These are phyloP conservation scores for Eulithis testata DNA, from an alignment of 2,888 invertebrate species.

Conservation along the genomic window DNA sequence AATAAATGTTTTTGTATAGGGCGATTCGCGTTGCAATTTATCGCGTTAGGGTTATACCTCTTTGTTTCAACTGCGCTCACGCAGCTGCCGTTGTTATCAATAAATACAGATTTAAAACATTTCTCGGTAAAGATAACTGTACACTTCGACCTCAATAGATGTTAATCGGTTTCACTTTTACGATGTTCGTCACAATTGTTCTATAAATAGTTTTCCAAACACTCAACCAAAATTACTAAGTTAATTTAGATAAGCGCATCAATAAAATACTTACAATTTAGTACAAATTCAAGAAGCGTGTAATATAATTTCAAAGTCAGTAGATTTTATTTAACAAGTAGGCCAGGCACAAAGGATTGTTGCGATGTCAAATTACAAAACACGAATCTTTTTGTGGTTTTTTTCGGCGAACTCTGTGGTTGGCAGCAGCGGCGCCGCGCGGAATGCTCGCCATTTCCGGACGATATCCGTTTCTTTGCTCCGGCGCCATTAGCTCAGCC, in stretches of 20 bases:
- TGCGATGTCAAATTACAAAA: conserved; percentile 40
- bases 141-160: conserved; percentile 53
- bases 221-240: conserved; percentile 30
- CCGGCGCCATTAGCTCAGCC: conserved; percentile 57
- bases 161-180: conserved; percentile 45
- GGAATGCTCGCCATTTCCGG: conserved; percentile 83
- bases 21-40: conserved; percentile 65
- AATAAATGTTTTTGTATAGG: conserved; percentile 52
- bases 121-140: conserved; percentile 68
- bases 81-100: conserved; percentile 81
- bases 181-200: conserved; percentile 36
- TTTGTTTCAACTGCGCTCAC: conserved; percentile 71
- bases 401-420: conserved; percentile 69
- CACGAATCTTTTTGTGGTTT: conserved; percentile 54
- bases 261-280: neutral
- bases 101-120: conserved; percentile 73
- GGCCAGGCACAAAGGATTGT: conserved; percentile 13
- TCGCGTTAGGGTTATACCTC: conserved; percentile 69
- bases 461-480: conserved; percentile 76
- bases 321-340: neutral
- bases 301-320: conserved; percentile 2
- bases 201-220: conserved; percentile 41
- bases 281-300: too few species aligned
- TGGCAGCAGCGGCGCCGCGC: conserved; percentile 64
- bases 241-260: conserved; percentile 14